Base-by-base conservation (phyloP, 2,113 vertebrate genomes). In the Brachypteracias leptosomus region DNA sequence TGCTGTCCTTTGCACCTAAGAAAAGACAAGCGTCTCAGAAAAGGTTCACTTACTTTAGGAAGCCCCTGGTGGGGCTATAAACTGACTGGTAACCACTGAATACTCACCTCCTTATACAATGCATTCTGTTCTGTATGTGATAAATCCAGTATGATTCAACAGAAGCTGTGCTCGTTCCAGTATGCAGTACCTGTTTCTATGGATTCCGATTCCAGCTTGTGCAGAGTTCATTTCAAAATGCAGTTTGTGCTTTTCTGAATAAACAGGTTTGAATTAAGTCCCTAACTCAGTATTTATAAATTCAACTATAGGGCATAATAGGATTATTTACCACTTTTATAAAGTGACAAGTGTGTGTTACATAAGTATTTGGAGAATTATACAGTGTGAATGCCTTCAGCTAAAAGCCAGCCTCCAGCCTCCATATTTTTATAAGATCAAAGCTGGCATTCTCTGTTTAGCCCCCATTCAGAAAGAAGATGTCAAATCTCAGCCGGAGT, bases 391-490 rank as follows among this genome's bases (percentile, higher is more conserved):
- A 91, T 61, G 40, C 40, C 89, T 76, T 66, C 6, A 2, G 89
- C 88, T 94, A 93, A 85, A 91, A 91, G 63, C n/a, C 74, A 89
- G 89, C 70, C 70, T 93, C 82, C 55, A 93, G 81, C 47, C 70
- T 94, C 67, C 74, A 49, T 87, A 76, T 89, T 93, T 94, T 83
- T 91, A 18, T 76, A 88, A 90, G 85, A 96, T 93, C 96, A 96
- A 96, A 96, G 93, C 74, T 55, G 38, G 66, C 62, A 93, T 92
- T 96, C 89, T 93, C 65, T 77, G 68, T 84, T 95, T 92, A 86
- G 88, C 35, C 31, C 40, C 35, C 62, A 66, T 79, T 95, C 88
- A 93, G 70, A 85, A 89, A 73, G 83, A 89, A 49, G 67, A 83
- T 80, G 82, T 96, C 81, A 91, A 88, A 97, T 79, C 85, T 89